Evolutionary conservation across 2,888 invertebrate genomes (phyloP), one percentile per base, ranked within the genome.

Genomic region (Amblyjoppa proteus): DNA sequence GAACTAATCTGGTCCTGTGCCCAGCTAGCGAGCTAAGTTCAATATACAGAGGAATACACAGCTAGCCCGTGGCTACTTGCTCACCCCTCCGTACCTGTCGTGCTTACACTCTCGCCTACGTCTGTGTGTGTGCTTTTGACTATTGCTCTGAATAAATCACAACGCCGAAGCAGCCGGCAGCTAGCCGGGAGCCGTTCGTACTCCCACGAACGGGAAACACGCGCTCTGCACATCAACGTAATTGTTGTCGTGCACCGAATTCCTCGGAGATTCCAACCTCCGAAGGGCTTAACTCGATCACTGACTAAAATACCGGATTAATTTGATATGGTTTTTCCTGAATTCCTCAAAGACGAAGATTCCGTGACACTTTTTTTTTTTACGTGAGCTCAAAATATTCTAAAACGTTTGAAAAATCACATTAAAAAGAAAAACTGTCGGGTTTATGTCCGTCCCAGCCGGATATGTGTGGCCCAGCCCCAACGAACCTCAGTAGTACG

Each of bases 1-100:
- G 90, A 92, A 91, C 91, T 93, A 92, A 93, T 92, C 92, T 92
- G 90, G 91, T 91, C 90, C 90, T 84, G 74, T 71, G 89, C 82
- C 70, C 84, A 88, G 88, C 88, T 87, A 89, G 89, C 56, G 89
- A 90, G 89, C 88, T 89, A 91, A 92, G 91, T 91, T 92, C 91
- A 92, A 92, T 92, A 92, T 91, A 89, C 90, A 90, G 89, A 89
- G 90, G 89, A 91, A 91, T 91, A 91, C 89, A 90, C 88, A 88
- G 87, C 71, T 80, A 53, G 81, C 90, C 89, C 81, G 84, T 89
- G 90, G 87, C 80, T 83, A 76, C 77, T 81, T 75, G 81, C 77
- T 61, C 89, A 78, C 82, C 71, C 71, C 77, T 87, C 64, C 70
- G 45, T 84, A 64, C 64, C 69, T 25, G 76, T 69, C 45, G 28